Evolutionary conservation across 1,140 invertebrate genomes (phyloP).

Genomic region (Drosophila ohnishii): DNA sequence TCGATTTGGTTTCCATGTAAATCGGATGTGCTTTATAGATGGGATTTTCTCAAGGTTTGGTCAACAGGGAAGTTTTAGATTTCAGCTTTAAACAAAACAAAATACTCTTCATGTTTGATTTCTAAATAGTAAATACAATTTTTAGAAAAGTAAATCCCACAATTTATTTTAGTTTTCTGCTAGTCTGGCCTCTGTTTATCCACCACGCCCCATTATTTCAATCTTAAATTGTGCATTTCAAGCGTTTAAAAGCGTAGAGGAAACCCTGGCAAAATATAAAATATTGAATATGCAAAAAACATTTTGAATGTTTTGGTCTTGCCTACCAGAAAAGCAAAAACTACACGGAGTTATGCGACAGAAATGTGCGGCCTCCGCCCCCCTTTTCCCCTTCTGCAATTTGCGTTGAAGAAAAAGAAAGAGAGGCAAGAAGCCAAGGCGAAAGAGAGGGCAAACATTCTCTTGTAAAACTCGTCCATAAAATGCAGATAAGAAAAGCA

Average conservation of each 20-base stretch:
- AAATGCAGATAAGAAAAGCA: conserved; percentile 48
- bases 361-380: conserved; percentile 40
- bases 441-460: conserved; percentile 38
- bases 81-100: neutral
- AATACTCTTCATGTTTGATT: neutral
- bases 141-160: neutral
- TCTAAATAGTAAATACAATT: neutral
- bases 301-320: conserved; percentile 9
- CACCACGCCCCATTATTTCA: conserved; percentile 41
- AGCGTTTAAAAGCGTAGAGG: conserved; percentile 14
- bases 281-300: conserved; percentile 33
- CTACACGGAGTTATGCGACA: conserved; percentile 64
- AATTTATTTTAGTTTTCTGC: neutral
- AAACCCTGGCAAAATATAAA: conserved; percentile 33
- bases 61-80: neutral
- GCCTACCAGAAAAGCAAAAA: conserved; percentile 47
- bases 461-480: conserved; percentile 64
- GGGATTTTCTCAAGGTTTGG: conserved; percentile 13
- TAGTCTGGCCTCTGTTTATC: neutral
- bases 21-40: conserved; percentile 23
- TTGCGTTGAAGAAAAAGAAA: conserved; percentile 5
- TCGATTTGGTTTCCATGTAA: conserved; percentile 30
- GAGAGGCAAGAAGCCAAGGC: conserved; percentile 5
- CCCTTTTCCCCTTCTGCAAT: conserved; percentile 6
- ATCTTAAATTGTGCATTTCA: conserved; percentile 61